Evolutionary conservation across 2,797 vertebrate genomes (phyloP), one percentile per base, ranked within the genome.

Genomic region (Rhincodon typus): DNA sequence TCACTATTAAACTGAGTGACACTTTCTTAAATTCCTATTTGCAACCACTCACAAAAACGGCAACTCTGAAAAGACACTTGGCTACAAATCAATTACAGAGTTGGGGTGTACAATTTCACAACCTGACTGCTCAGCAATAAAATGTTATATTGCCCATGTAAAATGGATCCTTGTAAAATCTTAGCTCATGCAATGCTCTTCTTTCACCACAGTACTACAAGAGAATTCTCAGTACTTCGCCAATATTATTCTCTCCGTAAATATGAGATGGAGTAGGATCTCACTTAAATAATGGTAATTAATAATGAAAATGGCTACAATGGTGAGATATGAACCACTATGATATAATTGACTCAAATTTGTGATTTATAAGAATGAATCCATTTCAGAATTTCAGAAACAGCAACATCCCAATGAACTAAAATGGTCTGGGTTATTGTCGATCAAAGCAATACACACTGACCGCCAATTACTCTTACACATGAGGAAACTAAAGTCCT

Each of bases 331-430:
- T n/a, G 57, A 91, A 66, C 5, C n/a, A 30, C 57, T 66, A 30
- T 67, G 57, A 91, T 66, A 84, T 25, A 79, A n/a, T 67, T 34
- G 66, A 34, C 66, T 91, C 67, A 38, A 67, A 66, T 62, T 34
- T 91, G 57, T 6, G 17, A 6, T 91, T 90, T 66, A n/a, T 91
- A 91, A 66, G 53, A 62, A 27, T 34, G 6, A 91, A 66, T 46
- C 53, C 66, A 66, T 91, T 91, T 91, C 88, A 91, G 88, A 91
- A 66, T 91, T 91, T 91, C 88, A 91, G 88, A 66, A 62, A 91
- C 13, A 91, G 88, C 57, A 91, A 38, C 15, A 5, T 91, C 38
- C 30, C 57, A 91, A 38, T 66, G 88, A 91, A 34, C 30, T 91
- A 66, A 91, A 91, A 91, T 91, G 88, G 30, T 21, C 38, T 67